These are phyloP conservation scores for Psylliodes chrysocephalus DNA, from an alignment of 2,888 invertebrate genomes.

Conservation along the genomic window DNA sequence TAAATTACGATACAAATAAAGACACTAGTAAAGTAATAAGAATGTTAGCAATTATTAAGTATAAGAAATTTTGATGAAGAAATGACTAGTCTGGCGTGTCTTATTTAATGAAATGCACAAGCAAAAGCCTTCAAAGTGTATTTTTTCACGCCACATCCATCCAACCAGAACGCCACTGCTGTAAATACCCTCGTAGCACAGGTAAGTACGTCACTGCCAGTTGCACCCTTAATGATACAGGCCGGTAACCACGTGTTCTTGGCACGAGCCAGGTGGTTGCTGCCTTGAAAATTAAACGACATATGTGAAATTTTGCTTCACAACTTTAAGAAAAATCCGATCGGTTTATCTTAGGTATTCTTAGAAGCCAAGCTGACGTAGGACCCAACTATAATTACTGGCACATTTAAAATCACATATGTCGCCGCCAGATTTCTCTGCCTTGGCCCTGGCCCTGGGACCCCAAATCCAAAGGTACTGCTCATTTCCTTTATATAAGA, in stretches of 20 bases:
- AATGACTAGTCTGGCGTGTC: background rate
- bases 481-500: too few relatives aligned
- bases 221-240: slow-evolving; percentile 47
- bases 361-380: slow-evolving; percentile 44
- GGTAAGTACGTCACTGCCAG: slow-evolving; percentile 36
- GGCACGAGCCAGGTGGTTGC: slow-evolving; percentile 62
- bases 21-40: too few relatives aligned
- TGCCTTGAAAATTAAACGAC: slow-evolving; percentile 58
- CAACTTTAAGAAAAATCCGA: slow-evolving; percentile 45
- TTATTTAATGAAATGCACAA: background rate
- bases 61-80: background rate
- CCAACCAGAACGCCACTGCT: slow-evolving; percentile 27
- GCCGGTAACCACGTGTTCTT: slow-evolving; percentile 61
- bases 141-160: slow-evolving; percentile 15
- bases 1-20: too few relatives aligned
- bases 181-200: slow-evolving; percentile 23
- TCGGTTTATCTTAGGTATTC: slow-evolving; percentile 40
- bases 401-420: slow-evolving; percentile 48
- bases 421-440: slow-evolving; percentile 44
- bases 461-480: too few relatives aligned
- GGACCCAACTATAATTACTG: slow-evolving; percentile 44
- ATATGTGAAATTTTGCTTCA: slow-evolving; percentile 60
- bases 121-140: background rate
- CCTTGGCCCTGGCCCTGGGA: slow-evolving; percentile 13
- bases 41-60: background rate